These are phyloP conservation scores for Hydraecia micacea DNA, from an alignment of 2,888 invertebrate species.

Conservation along the genomic window DNA sequence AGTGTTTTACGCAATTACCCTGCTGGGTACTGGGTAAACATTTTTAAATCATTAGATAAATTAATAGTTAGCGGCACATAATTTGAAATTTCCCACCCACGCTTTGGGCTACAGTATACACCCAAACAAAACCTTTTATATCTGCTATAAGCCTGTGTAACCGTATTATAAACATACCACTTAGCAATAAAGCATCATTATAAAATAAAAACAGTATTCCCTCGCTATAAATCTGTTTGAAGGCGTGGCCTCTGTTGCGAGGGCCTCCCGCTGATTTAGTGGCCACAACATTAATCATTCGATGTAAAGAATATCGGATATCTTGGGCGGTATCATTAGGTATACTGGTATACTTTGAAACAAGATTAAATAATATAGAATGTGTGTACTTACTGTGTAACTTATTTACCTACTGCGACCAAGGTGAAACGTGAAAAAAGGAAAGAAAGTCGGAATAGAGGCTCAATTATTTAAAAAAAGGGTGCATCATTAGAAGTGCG, in stretches of 20 bases:
- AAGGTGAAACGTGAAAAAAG: not conserved
- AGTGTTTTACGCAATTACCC: too few species aligned
- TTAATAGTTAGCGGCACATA: too few species aligned
- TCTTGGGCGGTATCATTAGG: constrained; percentile 2
- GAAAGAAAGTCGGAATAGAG: not conserved
- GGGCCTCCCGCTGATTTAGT: constrained; percentile 23
- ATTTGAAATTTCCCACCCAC: too few species aligned
- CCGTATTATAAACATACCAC: not conserved
- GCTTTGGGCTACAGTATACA: not conserved
- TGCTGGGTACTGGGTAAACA: too few species aligned
- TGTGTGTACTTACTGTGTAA: not conserved
- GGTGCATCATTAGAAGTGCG: not conserved
- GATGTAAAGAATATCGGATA: constrained; percentile 6
- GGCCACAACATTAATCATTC: constrained; percentile 35
- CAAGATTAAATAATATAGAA: not conserved
- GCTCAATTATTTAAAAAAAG: not conserved
- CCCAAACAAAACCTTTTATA: not conserved
- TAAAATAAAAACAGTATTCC: constrained; percentile 20
- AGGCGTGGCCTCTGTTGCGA: constrained; percentile 29
- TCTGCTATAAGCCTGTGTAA: not conserved
- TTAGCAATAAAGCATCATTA: constrained; percentile 24
- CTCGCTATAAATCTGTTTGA: constrained; percentile 32
- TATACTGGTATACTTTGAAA: not conserved
- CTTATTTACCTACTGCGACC: not conserved
- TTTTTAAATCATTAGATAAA: too few species aligned